Conservation (phyloP, 2,797 vertebrate species). For the Sebastes hubbsi region DNA sequence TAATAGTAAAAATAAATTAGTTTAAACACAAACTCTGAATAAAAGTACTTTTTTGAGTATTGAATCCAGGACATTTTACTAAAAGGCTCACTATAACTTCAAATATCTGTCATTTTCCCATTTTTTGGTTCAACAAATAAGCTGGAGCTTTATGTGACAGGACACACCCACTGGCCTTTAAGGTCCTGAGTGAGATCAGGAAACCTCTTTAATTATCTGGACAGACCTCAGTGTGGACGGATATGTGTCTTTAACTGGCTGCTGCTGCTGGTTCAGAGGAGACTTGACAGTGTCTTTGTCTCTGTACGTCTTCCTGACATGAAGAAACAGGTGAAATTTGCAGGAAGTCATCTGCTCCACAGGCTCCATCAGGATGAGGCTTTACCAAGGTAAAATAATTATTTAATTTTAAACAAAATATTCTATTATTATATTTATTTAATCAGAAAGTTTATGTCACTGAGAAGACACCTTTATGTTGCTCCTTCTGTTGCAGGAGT, state of each 20-base stretch:
- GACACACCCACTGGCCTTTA: conserved; percentile 5
- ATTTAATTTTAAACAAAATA: not conserved
- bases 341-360: conserved; percentile 1
- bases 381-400: conserved; percentile 19
- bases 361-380: not conserved
- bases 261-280: not conserved
- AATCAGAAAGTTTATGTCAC: not conserved
- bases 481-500: conserved; percentile 12
- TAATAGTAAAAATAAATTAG: too few species aligned
- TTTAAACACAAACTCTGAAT: not conserved
- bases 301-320: not conserved
- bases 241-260: not conserved
- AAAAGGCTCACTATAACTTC: not conserved
- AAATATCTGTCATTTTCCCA: not conserved
- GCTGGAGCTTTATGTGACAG: not conserved
- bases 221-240: not conserved
- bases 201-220: not conserved
- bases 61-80: not conserved
- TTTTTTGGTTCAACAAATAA: not conserved
- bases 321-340: conserved; percentile 56
- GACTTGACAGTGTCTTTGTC: not conserved
- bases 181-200: not conserved
- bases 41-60: not conserved
- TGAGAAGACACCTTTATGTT: not conserved
- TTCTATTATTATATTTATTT: not conserved